Base-by-base conservation (phyloP, 2,113 vertebrate genomes). In the Erinaceus europaeus region DNA sequence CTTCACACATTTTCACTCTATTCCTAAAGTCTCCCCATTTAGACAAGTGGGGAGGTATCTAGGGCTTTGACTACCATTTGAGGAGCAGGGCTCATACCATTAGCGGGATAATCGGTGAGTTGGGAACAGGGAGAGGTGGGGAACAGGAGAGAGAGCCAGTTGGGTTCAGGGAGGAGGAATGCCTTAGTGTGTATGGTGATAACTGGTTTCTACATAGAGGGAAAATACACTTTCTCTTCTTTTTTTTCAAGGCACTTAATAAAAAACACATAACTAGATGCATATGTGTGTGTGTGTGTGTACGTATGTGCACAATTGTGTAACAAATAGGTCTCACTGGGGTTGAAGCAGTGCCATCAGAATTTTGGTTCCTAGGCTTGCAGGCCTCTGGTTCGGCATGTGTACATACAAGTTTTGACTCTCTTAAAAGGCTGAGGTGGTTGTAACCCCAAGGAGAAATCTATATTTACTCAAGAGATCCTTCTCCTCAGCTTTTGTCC, bases 241-340 rank as follows among this genome's bases (percentile, higher is more conserved):
- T 95, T 97, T 96, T 97, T 97, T 97, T 97, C 97, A 99, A 99
- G 98, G 98, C 98, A 99, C 98, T 99, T 99, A 97, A 98, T 98
- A 98, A 94, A 97, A 95, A 96, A 92, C 73, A 96, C 91, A 96
- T 88, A 95, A 95, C 95, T 78, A 84, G 89, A 93, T 52, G 65
- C 84, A 89, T 52, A 23, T 34, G 61, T 38, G 93, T 69, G 53
- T 85, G 83, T 57, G 27, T 90, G 84, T 34, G 94, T 48, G 46
- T 68, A 79, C 42, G 27, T 42, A 27, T 0, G 69, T 73, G 32
- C 57, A 91, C 91, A 90, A 95, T 83, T 82, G 78, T 68, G 32
- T 83, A 46, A 32, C 91, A 88, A 91, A 62, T 62, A 68, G 0
- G 0, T 86, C 81, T 89, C n/a, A n/a, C 94, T 32, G 0, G 72